Percentiles rank a stretch among this genome's conserved stretches.
Conservation (phyloP, 2,888 invertebrate species). For the Yponomeuta evonymella region DNA sequence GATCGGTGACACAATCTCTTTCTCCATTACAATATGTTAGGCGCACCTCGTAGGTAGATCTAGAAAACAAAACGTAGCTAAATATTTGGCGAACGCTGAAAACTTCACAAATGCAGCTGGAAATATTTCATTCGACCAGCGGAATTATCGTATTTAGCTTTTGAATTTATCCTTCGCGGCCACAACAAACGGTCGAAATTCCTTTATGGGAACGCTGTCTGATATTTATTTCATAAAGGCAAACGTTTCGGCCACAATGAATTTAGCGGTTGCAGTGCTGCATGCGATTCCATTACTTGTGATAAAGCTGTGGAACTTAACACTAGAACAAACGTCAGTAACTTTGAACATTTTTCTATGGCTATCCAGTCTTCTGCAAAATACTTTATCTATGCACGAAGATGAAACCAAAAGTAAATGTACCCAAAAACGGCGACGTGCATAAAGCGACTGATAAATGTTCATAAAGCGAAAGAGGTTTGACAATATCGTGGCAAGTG, state of each 20-base stretch:
- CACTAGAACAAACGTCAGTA: neutral
- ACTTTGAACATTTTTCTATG: too few relatives aligned
- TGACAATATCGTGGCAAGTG: too few relatives aligned
- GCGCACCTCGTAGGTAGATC: neutral
- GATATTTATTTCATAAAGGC: constrained; percentile 1
- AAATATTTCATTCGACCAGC: neutral
- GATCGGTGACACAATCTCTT: neutral
- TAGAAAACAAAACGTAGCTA: neutral
- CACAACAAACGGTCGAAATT: neutral
- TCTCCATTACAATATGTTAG: neutral
- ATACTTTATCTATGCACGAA: too few relatives aligned
- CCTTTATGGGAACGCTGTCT: neutral
- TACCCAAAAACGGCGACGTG: too few relatives aligned
- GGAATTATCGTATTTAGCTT: constrained; percentile 3
- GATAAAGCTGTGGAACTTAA: neutral
- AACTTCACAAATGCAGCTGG: neutral
- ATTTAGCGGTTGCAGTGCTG: neutral
- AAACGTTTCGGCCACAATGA: constrained; percentile 1
- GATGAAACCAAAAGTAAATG: too few relatives aligned
- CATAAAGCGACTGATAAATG: too few relatives aligned
- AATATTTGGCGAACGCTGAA: neutral
- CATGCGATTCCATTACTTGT: neutral
- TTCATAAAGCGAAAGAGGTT: too few relatives aligned
- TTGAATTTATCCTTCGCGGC: neutral
- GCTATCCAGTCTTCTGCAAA: too few relatives aligned